Conservation (phyloP, 2,113 vertebrate genomes). For the Brachirus orientalis region DNA sequence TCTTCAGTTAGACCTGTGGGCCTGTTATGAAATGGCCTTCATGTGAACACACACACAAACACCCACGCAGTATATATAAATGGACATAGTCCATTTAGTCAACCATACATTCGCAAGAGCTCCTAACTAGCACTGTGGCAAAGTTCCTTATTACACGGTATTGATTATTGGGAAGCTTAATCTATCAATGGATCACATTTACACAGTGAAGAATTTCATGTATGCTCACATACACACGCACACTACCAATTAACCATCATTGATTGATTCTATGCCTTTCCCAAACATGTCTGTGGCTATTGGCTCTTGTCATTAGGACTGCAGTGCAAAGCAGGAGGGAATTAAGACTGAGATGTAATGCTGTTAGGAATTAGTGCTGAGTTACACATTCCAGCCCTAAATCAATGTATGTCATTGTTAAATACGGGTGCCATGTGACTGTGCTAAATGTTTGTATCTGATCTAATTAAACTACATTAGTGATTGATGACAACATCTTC, state of each 20-base stretch:
- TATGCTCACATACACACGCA: slow-evolving; percentile 16
- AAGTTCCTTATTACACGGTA: slow-evolving; percentile 22
- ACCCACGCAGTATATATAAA: neutral
- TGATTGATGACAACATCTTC: slow-evolving; percentile 24
- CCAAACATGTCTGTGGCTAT: slow-evolving; percentile 53
- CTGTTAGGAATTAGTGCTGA: slow-evolving; percentile 61
- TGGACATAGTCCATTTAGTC: neutral
- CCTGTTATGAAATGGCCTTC: slow-evolving; percentile 47
- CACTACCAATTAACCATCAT: slow-evolving; percentile 63
- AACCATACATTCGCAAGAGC: slow-evolving; percentile 29
- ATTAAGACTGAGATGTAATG: slow-evolving; percentile 30
- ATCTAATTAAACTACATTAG: slow-evolving; percentile 19
- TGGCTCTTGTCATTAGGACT: slow-evolving; percentile 59
- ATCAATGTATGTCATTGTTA: slow-evolving; percentile 57
- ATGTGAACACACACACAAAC: slow-evolving; percentile 11
- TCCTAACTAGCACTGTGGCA: slow-evolving; percentile 25
- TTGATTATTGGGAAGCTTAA: slow-evolving; percentile 34
- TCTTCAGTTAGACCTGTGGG: slow-evolving; percentile 51
- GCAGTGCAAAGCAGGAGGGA: slow-evolving; percentile 46
- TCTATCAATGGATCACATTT: slow-evolving; percentile 43
- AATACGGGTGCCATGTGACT: slow-evolving; percentile 16
- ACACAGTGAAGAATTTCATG: slow-evolving; percentile 25
- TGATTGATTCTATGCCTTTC: slow-evolving; percentile 67
- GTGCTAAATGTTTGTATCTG: slow-evolving; percentile 21
- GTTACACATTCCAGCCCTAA: slow-evolving; percentile 31